Base-by-base conservation (phyloP, 1,140 invertebrate genomes). In the Drosophila tani region DNA sequence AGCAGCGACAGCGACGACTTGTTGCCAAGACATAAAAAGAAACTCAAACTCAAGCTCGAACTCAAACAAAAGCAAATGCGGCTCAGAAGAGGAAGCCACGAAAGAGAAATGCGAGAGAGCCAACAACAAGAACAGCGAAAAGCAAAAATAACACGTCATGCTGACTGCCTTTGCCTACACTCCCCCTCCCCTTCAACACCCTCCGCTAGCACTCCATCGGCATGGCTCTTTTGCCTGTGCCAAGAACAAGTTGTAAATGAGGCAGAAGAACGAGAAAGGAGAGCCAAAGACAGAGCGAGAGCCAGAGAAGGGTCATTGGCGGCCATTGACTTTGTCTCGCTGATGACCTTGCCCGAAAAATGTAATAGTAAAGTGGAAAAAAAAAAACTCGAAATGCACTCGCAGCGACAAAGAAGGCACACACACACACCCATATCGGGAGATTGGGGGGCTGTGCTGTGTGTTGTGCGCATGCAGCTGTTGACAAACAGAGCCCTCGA, bases 291-390 rank as follows among this genome's bases (percentile, higher is more conserved):
- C 11, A 29, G 40, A 43, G 43, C 51, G 38, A 74, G 51, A 50
- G 46, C 65, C 68, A 69, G 55, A 81, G 84, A 81, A 92, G 91
- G 91, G 91, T 92, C 88, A 92, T 83, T 90, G 81, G 87, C 91
- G 91, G 87, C 51, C 91, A 86, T 91, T 92, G 91, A 92, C 91
- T 92, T 90, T 90, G 87, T 92, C 91, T 91, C 82, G 80, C 62
- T 82, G 82, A 87, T 92, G 91, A 92, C 91, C 91, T 92, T 92
- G 91, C 91, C 91, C 91, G 87, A 91, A 92, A 92, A 92, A 91
- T 91, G 85, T 79, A 88, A 77, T 82, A 76, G 73, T 76, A 82
- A 84, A 74, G 57, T 58, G 46, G 46, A 75, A 67, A 49, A 68
- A 64, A 56, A 50, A 62, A 50, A 51, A 60, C 77, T 69, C 67